Conservation (phyloP, 2,888 invertebrate species). For the Neoitamus cyanurus region DNA sequence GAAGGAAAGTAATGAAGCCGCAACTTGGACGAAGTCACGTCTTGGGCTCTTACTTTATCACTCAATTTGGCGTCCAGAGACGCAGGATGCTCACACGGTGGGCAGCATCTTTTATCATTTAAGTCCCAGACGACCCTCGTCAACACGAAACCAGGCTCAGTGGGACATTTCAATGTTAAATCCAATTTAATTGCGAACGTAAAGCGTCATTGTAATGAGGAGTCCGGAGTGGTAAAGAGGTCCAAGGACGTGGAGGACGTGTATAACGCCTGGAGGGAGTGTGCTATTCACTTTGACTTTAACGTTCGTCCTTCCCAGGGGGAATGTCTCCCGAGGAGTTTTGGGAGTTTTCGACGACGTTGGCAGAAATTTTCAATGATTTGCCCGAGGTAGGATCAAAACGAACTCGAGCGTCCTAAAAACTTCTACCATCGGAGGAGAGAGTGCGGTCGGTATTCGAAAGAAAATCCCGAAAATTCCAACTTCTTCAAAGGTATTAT, state of each 20-base stretch:
- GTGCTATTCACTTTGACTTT: neutral
- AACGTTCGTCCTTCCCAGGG: neutral
- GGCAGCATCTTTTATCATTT: conserved; percentile 7
- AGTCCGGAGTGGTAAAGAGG: neutral
- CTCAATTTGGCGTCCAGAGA: conserved; percentile 18
- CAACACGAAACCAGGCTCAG: conserved; percentile 10
- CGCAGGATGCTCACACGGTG: neutral
- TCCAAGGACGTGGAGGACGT: neutral
- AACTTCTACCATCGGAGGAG: neutral
- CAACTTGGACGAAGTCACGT: conserved; percentile 6
- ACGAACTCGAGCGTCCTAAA: neutral
- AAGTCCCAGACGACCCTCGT: conserved; percentile 35
- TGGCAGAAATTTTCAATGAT: conserved; percentile 15
- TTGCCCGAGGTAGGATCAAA: neutral
- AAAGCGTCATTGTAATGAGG: conserved; percentile 32
- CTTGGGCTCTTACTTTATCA: conserved; percentile 21
- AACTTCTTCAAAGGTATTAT: neutral
- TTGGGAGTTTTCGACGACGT: neutral
- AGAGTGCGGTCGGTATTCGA: neutral
- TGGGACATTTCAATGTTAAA: conserved; percentile 23
- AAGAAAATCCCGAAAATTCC: conserved; percentile 10
- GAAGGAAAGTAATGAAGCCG: neutral
- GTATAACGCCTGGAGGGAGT: neutral
- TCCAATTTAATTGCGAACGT: conserved; percentile 43
- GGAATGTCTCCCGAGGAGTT: neutral